Evolutionary conservation across 92 coral and sea anemone genomes (phyloP), one percentile per base, ranked within the genome.

Genomic region (Porites evermanni): DNA sequence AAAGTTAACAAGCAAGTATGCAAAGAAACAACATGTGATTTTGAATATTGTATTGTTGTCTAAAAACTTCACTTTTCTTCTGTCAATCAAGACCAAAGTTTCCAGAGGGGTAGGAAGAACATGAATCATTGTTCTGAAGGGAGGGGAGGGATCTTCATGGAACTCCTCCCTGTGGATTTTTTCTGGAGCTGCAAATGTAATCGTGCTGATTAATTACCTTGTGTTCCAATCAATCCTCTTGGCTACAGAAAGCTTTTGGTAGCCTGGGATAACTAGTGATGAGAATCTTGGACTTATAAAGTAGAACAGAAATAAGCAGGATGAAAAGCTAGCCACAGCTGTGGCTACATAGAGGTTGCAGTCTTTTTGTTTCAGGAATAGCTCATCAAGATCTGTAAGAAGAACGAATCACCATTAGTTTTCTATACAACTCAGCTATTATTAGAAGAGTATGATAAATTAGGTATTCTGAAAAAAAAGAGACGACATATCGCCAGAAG

Each of bases 141-240:
- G 47, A 38, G 47, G 47, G 47, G 7, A 38, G 7, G 47, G 47
- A 7, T 4, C 47, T 4, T 38, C 47, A 38, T 4, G 47, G 47
- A 38, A 38, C 47, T 38, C 7, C 47, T 4, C 1, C 4, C 47
- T 38, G 47, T 38, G 47, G 47, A 38, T 38, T 4, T 38, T 38
- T 38, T 38, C 7, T 38, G 47, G 6, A 38, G 47, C 0, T 26
- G 20, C 8, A 72, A 56, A 11, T 0, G 3, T 56, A 2, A 56
- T 56, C 0, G 61, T 56, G 61, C 6, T 38, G 47, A 4, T 38
- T 38, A 19, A 17, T n/a, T 79, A 96, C 98, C 98, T 94, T 76
- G 98, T 96, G 70, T 96, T 91, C 98, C 98, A 96, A 77, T 96
- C 96, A 61, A 92, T 78, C 84, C 86, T 89, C 20, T 93, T 86